These are phyloP conservation scores for Brachionus calyciflorus DNA, from an alignment of 1,140 invertebrate genomes.

Conservation along the genomic window DNA sequence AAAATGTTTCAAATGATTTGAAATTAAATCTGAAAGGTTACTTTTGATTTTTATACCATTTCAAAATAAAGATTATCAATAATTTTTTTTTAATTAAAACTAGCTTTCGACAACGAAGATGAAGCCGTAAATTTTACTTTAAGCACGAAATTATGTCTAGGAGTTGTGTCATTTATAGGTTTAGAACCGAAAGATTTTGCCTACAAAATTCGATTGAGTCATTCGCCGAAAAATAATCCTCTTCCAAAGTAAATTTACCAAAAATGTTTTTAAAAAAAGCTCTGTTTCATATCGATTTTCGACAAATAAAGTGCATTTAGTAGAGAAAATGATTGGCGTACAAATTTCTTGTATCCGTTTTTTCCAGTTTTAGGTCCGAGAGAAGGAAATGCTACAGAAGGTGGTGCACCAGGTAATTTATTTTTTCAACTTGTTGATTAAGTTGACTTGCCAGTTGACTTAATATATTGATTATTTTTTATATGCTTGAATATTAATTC, in stretches of 20 bases:
- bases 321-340: slow-evolving; percentile 65
- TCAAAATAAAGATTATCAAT: neutral
- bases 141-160: slow-evolving; percentile 7
- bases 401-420: slow-evolving; percentile 66
- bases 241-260: slow-evolving; percentile 56
- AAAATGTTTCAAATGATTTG: slow-evolving; percentile 47
- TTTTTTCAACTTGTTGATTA: too few relatives aligned
- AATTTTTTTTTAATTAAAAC: neutral
- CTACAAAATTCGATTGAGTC: slow-evolving; percentile 67
- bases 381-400: slow-evolving; percentile 61
- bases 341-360: slow-evolving; percentile 68
- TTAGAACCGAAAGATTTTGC: slow-evolving; percentile 50
- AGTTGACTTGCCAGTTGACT: too few relatives aligned
- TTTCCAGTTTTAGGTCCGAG: slow-evolving; percentile 70
- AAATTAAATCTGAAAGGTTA: neutral
- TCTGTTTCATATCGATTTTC: too few relatives aligned
- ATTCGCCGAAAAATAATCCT: slow-evolving; percentile 62
- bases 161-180: slow-evolving; percentile 20
- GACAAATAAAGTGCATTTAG: slow-evolving; percentile 52
- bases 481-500: neutral
- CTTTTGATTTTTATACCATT: too few relatives aligned
- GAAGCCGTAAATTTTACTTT: slow-evolving; percentile 17
- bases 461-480: too few relatives aligned
- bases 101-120: slow-evolving; percentile 26
- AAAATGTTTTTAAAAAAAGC: too few relatives aligned